These are phyloP conservation scores for Atherinosoma microstoma DNA, from an alignment of 2,797 vertebrate species.

Conservation along the genomic window DNA sequence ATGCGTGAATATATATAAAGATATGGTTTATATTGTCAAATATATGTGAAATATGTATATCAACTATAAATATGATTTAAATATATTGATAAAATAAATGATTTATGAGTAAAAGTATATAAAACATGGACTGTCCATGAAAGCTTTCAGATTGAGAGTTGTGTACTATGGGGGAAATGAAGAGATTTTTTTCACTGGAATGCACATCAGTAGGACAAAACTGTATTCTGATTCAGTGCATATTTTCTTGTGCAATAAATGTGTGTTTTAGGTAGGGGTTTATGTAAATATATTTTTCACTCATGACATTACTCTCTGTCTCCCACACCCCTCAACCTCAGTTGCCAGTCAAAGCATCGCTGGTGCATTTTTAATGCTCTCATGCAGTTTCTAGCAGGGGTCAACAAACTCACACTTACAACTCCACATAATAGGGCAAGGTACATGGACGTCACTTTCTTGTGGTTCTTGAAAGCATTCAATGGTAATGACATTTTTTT, in stretches of 20 bases:
- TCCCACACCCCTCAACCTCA: slow-evolving; percentile 20
- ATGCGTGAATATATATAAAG: slow-evolving; percentile 63
- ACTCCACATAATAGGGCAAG: slow-evolving; percentile 74
- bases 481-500: slow-evolving; percentile 71
- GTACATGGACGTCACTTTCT: slow-evolving; percentile 77
- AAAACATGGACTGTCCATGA: slow-evolving; percentile 66
- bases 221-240: slow-evolving; percentile 90
- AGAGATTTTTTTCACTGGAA: slow-evolving; percentile 88
- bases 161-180: slow-evolving; percentile 86
- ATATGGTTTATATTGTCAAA: slow-evolving; percentile 66
- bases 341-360: slow-evolving; percentile 54
- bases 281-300: slow-evolving; percentile 69
- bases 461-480: slow-evolving; percentile 64
- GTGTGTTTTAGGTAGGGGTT: slow-evolving; percentile 81
- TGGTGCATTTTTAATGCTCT: slow-evolving; percentile 55
- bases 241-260: slow-evolving; percentile 98
- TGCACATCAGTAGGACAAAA: slow-evolving; percentile 97
- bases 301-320: slow-evolving; percentile 54
- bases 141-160: slow-evolving; percentile 77
- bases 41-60: slow-evolving; percentile 72
- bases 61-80: slow-evolving; percentile 56
- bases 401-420: slow-evolving; percentile 54
- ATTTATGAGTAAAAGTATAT: slow-evolving; percentile 65
- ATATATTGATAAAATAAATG: slow-evolving; percentile 66
- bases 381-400: slow-evolving; percentile 51